Percentiles rank a stretch among this genome's conserved stretches.
phyloP scores from a whole-genome alignment of 92 coral and sea anemone genomes.

The Phenganax stokvisi region DNA sequence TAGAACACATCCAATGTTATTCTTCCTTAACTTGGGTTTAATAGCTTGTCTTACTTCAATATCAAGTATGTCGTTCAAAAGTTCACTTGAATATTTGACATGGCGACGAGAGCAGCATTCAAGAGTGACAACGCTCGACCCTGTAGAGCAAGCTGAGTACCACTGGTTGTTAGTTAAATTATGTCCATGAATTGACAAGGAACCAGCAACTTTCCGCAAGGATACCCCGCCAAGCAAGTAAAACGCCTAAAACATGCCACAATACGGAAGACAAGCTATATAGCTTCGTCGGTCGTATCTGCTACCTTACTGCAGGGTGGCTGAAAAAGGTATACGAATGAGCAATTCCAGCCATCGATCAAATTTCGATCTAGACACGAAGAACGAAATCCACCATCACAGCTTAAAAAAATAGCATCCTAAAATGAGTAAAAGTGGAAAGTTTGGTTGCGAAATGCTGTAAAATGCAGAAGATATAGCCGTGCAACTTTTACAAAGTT shows the following conservation, averaged over 20 bases:
- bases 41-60: conserved; percentile 5
- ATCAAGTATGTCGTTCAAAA: background rate
- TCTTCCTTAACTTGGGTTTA: background rate
- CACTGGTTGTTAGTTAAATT: background rate
- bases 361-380: background rate
- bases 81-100: background rate
- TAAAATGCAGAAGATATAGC: no score
- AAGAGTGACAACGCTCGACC: conserved; percentile 3
- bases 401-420: no score
- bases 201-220: conserved; percentile 17
- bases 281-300: no score
- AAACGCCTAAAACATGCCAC: background rate
- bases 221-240: conserved; percentile 11
- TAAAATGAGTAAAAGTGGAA: no score
- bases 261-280: background rate
- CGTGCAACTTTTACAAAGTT: no score
- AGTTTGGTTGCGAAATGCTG: no score
- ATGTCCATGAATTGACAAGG: conserved; percentile 30
- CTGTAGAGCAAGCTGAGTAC: conserved; percentile 24
- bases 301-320: background rate
- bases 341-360: background rate
- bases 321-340: background rate
- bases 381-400: no score
- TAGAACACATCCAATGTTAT: conserved; percentile 16
- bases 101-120: conserved; percentile 15